Conservation (phyloP, 2,888 invertebrate species). For the Zeuzera pyrina region DNA sequence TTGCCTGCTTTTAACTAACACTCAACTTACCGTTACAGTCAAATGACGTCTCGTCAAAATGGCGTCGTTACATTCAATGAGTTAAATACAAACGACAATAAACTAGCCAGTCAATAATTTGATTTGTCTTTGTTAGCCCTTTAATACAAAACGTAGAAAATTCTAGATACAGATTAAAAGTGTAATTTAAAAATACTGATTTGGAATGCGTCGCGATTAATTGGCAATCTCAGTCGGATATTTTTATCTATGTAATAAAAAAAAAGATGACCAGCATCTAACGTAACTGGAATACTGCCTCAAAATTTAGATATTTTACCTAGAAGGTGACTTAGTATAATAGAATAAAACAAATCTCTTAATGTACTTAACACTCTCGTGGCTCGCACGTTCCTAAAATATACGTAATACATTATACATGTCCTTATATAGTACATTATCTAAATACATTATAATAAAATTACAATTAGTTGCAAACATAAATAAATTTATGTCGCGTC, state of each 20-base stretch:
- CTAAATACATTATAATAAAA: constrained; percentile 51
- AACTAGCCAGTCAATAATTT: too few relatives aligned
- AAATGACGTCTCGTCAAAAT: too few relatives aligned
- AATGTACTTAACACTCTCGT: constrained; percentile 57
- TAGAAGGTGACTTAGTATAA: constrained; percentile 49
- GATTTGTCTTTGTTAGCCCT: too few relatives aligned
- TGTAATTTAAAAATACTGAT: constrained; percentile 50
- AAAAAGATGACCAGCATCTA: constrained; percentile 54
- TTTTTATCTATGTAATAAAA: too few relatives aligned
- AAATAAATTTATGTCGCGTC: constrained; percentile 56
- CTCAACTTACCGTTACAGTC: too few relatives aligned
- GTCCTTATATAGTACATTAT: constrained; percentile 40
- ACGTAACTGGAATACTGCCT: constrained; percentile 28
- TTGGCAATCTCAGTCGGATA: constrained; percentile 42
- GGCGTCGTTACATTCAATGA: too few relatives aligned
- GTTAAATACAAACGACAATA: too few relatives aligned
- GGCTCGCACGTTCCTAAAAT: constrained; percentile 34
- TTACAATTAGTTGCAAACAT: constrained; percentile 66
- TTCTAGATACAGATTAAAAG: too few relatives aligned
- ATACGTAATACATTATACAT: constrained; percentile 49
- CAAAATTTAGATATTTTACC: constrained; percentile 19
- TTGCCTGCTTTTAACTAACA: too few relatives aligned
- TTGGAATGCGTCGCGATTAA: constrained; percentile 62
- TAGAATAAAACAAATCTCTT: constrained; percentile 35
- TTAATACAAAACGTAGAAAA: too few relatives aligned